Evolutionary conservation across 2,888 invertebrate species (phyloP).

Genomic region (Gasteruption jaculator): DNA sequence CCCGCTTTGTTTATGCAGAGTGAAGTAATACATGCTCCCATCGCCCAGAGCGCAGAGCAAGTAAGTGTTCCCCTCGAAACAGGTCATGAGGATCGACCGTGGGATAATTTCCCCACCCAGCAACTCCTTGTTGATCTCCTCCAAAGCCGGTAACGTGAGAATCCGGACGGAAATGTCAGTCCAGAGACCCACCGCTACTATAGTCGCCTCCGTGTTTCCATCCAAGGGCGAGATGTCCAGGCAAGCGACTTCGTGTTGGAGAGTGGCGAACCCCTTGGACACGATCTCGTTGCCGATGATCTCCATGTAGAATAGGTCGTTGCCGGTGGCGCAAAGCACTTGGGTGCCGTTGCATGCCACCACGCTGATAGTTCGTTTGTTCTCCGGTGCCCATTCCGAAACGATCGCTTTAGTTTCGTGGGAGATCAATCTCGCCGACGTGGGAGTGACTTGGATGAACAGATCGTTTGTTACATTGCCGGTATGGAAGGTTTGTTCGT

Average conservation of each 20-base stretch:
- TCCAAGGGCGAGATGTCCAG: constrained; percentile 84
- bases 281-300: constrained; percentile 63
- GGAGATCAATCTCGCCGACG: constrained; percentile 69
- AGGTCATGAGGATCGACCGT: constrained; percentile 90
- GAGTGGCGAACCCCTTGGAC: constrained; percentile 62
- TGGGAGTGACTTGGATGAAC: constrained; percentile 73
- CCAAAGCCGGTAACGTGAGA: constrained; percentile 74
- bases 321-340: constrained; percentile 82
- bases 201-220: constrained; percentile 60
- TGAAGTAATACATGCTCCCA: constrained; percentile 96
- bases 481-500: constrained; percentile 91
- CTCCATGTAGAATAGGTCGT: constrained; percentile 78
- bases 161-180: constrained; percentile 92
- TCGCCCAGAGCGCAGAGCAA: constrained; percentile 92
- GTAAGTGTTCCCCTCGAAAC: constrained; percentile 88
- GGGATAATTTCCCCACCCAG: constrained; percentile 95
- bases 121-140: constrained; percentile 79
- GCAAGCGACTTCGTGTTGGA: constrained; percentile 95
- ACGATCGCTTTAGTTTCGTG: constrained; percentile 63
- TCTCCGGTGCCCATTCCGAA: constrained; percentile 69
- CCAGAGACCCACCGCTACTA: constrained; percentile 94
- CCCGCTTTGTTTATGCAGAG: constrained; percentile 72
- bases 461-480: constrained; percentile 84
- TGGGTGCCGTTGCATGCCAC: constrained; percentile 77
- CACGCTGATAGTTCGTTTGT: constrained; percentile 77